Percentiles rank a stretch among this genome's conserved stretches.
Evolutionary conservation across 2,113 vertebrate genomes (phyloP).

Genomic region (Myotis lucifugus): DNA sequence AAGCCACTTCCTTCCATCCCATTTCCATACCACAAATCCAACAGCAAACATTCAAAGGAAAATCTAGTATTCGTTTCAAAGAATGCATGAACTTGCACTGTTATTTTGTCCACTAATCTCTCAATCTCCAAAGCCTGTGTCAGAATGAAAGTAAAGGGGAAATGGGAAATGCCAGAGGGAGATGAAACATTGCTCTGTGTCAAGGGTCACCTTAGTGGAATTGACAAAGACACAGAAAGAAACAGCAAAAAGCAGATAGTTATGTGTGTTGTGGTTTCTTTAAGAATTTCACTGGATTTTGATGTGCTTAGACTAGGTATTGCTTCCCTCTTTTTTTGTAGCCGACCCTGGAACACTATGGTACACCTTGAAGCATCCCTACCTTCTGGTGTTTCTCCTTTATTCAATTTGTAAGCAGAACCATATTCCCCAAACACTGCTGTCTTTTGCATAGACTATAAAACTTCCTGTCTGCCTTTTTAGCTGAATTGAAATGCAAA

Average conservation of each 20-base stretch:
- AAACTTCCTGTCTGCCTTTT: not conserved
- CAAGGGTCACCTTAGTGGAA: not conserved
- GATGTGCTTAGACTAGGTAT: not conserved
- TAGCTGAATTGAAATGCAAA: not conserved
- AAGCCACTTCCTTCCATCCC: constrained; percentile 51
- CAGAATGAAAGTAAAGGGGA: not conserved
- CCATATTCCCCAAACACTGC: not conserved
- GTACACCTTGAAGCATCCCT: not conserved
- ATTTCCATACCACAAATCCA: constrained; percentile 24
- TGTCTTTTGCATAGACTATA: not conserved
- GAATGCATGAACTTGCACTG: not conserved
- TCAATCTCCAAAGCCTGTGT: not conserved
- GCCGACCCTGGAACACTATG: not conserved
- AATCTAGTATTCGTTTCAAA: constrained; percentile 45
- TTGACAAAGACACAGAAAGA: not conserved
- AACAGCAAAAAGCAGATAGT: not conserved
- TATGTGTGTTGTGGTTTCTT: not conserved
- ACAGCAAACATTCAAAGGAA: not conserved
- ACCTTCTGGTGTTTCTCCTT: not conserved
- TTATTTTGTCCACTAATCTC: not conserved
- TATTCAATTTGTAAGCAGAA: not conserved
- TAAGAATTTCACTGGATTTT: not conserved
- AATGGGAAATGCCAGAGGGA: constrained; percentile 7
- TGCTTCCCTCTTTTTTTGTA: not conserved
- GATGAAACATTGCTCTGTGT: not conserved